phyloP scores from a whole-genome alignment of 2,797 vertebrate species.

The Hybognathus amarus region DNA sequence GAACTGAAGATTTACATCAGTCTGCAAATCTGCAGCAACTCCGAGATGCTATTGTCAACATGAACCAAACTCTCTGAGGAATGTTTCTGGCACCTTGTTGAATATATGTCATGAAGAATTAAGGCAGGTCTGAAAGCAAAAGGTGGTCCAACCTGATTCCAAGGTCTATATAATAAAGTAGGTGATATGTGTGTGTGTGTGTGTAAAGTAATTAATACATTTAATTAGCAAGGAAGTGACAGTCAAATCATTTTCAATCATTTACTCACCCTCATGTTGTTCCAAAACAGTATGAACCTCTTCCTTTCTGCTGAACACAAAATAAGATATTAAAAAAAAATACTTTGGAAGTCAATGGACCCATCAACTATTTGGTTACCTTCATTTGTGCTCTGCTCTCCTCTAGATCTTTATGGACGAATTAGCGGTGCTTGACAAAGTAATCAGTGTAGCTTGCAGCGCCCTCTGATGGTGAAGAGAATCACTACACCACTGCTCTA shows the following conservation, averaged over 20 bases:
- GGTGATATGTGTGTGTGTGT: too few relatives aligned
- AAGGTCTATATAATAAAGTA: neutral
- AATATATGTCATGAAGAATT: neutral
- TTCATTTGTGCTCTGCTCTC: neutral
- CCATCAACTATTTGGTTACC: too few relatives aligned
- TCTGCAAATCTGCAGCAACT: neutral
- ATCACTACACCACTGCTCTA: neutral
- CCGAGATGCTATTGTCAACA: too few relatives aligned
- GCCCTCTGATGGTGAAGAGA: neutral
- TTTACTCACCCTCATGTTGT: too few relatives aligned
- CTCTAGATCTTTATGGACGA: neutral
- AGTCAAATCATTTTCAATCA: too few relatives aligned
- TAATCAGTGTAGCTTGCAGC: neutral
- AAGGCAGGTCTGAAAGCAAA: neutral
- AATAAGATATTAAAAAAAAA: too few relatives aligned
- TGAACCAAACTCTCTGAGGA: neutral
- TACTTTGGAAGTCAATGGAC: too few relatives aligned
- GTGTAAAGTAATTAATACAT: too few relatives aligned
- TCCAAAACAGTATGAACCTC: too few relatives aligned
- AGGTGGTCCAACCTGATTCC: neutral
- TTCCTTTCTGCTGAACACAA: too few relatives aligned
- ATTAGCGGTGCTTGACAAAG: neutral
- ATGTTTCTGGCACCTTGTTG: neutral
- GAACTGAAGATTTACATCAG: neutral
- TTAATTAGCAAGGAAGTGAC: neutral